Conservation (phyloP, 2,113 vertebrate genomes). For the Poicephalus gulielmi region DNA sequence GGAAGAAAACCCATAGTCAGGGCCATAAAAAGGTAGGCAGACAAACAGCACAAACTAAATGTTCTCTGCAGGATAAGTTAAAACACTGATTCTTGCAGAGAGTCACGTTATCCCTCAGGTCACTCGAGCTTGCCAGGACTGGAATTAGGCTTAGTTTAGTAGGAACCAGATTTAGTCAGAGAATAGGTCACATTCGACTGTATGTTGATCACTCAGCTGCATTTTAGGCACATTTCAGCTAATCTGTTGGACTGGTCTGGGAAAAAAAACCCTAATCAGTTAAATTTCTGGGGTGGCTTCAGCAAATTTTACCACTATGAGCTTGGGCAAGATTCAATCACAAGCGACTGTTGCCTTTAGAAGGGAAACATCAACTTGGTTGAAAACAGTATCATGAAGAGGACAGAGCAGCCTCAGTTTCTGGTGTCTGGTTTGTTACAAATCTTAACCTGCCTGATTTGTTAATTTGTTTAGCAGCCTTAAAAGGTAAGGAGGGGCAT, state of each 20-base stretch:
- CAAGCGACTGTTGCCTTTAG: neutral
- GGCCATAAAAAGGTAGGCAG: constrained; percentile 23
- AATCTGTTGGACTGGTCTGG: neutral
- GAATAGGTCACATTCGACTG: neutral
- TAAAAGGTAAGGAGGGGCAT: neutral
- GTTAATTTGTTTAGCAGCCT: constrained; percentile 32
- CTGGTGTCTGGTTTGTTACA: neutral
- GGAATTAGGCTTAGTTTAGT: neutral
- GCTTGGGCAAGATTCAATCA: constrained; percentile 13
- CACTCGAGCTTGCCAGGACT: neutral
- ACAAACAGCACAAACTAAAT: constrained; percentile 17
- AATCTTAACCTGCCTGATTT: neutral
- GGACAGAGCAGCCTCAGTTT: neutral
- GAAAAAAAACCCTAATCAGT: neutral
- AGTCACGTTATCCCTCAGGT: neutral
- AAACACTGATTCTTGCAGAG: neutral
- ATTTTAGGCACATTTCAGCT: constrained; percentile 20
- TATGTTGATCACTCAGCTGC: neutral
- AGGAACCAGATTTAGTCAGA: neutral
- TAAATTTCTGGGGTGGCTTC: neutral
- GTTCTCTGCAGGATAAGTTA: neutral
- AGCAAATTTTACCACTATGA: neutral
- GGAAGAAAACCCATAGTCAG: neutral
- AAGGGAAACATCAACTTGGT: constrained; percentile 20
- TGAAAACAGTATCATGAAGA: neutral